Conservation (phyloP, 2,797 vertebrate species). For the Rhinatrema bivittatum region DNA sequence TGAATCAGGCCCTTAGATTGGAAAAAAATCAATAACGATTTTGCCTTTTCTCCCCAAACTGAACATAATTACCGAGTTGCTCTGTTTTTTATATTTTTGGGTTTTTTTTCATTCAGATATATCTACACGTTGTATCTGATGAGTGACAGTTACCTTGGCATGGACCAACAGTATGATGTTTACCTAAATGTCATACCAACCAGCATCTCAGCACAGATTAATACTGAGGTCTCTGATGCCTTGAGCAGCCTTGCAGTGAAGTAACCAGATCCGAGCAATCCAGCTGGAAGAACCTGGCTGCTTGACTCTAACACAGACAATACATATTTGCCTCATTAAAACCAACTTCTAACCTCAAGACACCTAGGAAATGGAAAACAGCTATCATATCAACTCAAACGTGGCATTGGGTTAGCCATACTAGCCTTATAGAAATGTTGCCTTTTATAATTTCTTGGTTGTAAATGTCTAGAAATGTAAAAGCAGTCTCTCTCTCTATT, state of each 20-base stretch:
- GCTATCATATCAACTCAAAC: slow-evolving; percentile 37
- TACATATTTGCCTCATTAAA: slow-evolving; percentile 41
- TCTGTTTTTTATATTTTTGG: not conserved
- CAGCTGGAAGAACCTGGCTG: slow-evolving; percentile 17
- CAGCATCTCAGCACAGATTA: slow-evolving; percentile 60
- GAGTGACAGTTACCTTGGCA: slow-evolving; percentile 93
- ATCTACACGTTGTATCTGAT: slow-evolving; percentile 95
- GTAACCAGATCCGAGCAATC: slow-evolving; percentile 25
- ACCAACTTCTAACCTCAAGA: slow-evolving; percentile 51
- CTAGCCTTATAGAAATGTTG: slow-evolving; percentile 50
- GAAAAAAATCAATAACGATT: too few relatives aligned
- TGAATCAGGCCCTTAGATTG: too few relatives aligned
- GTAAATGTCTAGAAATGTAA: slow-evolving; percentile 23
- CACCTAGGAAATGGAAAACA: slow-evolving; percentile 22
- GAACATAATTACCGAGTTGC: too few relatives aligned
- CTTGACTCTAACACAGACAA: slow-evolving; percentile 20
- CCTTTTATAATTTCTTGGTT: slow-evolving; percentile 36
- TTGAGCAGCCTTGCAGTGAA: slow-evolving; percentile 28
- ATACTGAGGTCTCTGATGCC: slow-evolving; percentile 52
- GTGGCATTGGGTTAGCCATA: slow-evolving; percentile 32
- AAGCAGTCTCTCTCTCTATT: not conserved
- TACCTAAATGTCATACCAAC: slow-evolving; percentile 69
- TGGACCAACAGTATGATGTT: slow-evolving; percentile 96
- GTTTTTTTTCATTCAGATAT: slow-evolving; percentile 57
- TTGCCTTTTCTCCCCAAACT: too few relatives aligned